phyloP scores from a whole-genome alignment of 2,888 invertebrate species.

The Macroteleia sp. region DNA sequence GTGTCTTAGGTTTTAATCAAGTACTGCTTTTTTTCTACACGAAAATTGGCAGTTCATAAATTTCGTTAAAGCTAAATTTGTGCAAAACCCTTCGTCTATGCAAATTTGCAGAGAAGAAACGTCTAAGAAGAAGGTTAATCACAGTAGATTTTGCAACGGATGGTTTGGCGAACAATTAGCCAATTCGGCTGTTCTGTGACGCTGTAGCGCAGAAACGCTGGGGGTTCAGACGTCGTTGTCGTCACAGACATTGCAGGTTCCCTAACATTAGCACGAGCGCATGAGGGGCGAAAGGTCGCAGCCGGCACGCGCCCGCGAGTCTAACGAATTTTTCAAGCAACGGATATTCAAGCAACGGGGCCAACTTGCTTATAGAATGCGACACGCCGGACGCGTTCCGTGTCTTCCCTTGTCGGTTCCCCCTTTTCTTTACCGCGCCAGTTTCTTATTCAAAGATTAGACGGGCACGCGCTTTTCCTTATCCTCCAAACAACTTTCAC shows the following conservation, averaged over 20 bases:
- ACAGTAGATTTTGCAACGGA: slow-evolving; percentile 44
- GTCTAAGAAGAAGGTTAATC: too few species aligned
- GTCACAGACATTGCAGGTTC: slow-evolving; percentile 60
- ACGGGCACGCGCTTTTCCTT: slow-evolving; percentile 54
- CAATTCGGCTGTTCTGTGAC: slow-evolving; percentile 34
- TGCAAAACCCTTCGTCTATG: too few species aligned
- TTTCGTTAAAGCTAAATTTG: too few species aligned
- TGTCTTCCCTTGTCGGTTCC: slow-evolving; percentile 42
- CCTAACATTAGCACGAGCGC: slow-evolving; percentile 63
- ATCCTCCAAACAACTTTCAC: slow-evolving; percentile 22
- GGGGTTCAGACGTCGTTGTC: slow-evolving; percentile 58
- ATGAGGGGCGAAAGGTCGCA: slow-evolving; percentile 69
- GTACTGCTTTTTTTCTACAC: too few species aligned
- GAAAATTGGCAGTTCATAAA: too few species aligned
- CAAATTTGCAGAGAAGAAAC: too few species aligned
- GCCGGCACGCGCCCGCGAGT: slow-evolving; percentile 70
- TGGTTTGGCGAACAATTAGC: slow-evolving; percentile 54
- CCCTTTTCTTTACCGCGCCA: slow-evolving; percentile 46
- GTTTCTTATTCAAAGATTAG: slow-evolving; percentile 56
- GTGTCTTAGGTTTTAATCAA: too few species aligned
- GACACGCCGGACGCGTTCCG: slow-evolving; percentile 56
- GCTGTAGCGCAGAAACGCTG: slow-evolving; percentile 48
- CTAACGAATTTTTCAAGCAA: slow-evolving; percentile 72
- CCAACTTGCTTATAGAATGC: slow-evolving; percentile 53
- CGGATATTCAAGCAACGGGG: slow-evolving; percentile 66